These are phyloP conservation scores for Styela plicata DNA, from an alignment of 23 tunicate genomes.

Conservation along the genomic window DNA sequence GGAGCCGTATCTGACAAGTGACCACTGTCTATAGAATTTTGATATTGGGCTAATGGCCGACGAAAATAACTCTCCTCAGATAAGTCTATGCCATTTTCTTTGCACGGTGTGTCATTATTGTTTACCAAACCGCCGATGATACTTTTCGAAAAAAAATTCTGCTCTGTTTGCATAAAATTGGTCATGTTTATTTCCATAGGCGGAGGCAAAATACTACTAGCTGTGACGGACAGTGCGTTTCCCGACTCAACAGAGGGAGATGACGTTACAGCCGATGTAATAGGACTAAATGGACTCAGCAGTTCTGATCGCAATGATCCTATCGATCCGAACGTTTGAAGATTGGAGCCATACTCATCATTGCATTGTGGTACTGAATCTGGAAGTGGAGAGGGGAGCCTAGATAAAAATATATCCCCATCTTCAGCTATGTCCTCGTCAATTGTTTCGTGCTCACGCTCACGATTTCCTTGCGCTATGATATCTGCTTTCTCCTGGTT, in stretches of 20 bases:
- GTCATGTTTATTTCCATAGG: not conserved
- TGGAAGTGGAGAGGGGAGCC: not conserved
- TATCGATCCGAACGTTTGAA: not conserved
- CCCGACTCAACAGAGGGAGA: not conserved
- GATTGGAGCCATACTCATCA: not conserved
- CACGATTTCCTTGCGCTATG: too few relatives aligned
- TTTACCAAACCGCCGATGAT: not conserved
- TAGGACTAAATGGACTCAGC: not conserved
- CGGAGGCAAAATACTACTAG: not conserved
- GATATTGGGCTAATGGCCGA: not conserved
- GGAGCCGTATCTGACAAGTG: not conserved
- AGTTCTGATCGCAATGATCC: not conserved
- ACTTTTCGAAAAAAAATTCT: not conserved
- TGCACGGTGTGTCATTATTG: not conserved
- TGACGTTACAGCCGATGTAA: not conserved
- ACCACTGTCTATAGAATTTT: not conserved
- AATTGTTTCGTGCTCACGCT: not conserved
- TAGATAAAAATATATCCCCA: not conserved
- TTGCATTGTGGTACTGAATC: not conserved
- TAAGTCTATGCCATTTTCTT: not conserved
- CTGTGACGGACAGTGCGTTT: not conserved
- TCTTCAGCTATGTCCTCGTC: not conserved
- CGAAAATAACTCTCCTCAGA: not conserved
- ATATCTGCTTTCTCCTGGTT: not conserved
- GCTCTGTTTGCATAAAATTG: not conserved